Base-by-base conservation (phyloP, 2,797 vertebrate species). In the Parauchenoglanis punctatus region DNA sequence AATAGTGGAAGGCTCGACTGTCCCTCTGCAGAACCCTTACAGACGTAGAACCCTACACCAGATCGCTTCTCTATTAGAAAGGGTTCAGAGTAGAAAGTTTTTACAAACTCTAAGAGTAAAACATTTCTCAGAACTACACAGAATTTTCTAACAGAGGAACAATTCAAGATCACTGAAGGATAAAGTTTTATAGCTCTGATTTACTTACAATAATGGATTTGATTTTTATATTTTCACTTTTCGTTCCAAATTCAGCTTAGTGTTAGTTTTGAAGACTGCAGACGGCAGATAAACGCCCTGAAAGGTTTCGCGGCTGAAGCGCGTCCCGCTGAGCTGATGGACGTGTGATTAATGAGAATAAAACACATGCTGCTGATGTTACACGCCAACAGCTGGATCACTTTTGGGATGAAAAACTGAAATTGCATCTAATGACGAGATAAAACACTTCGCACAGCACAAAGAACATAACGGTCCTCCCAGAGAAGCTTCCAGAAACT, bases 301-400 rank as follows among this genome's bases (percentile, higher is more conserved):
- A 77, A 28, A 77, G 49, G 25, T 17, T 1, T 54, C 25, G 23
- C 1, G 10, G 20, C 5, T 6, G 4, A 75, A 13, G 10, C 0
- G 28, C 7, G n/a, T 77, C 88, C 84, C 23, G 75, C 35, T 56
- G 25, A 87, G 84, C 88, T 91, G 91, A 91, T 89, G 89, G 90
- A 70, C 17, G 89, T 81, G 89, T 89, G 59, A 91, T 90, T 92
- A 92, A 89, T 81, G 58, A 88, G 91, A 82, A 77, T n/a, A 20
- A 81, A 75, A 23, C 84, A 0, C 84, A 82, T 61, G n/a, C n/a
- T 31, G 70, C 68, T n/a, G 61, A 67, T 77, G 84, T 75, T 65
- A 85, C 65, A 89, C 72, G 28, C 20, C 28, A 54, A 81, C 54
- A 72, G 56, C 59, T 67, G 72, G 49, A 75, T 25, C 35, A 70